Percentiles rank a stretch among this genome's conserved stretches.
Conservation (phyloP, 2,113 vertebrate genomes). For the Trichomycterus rosablanca region DNA sequence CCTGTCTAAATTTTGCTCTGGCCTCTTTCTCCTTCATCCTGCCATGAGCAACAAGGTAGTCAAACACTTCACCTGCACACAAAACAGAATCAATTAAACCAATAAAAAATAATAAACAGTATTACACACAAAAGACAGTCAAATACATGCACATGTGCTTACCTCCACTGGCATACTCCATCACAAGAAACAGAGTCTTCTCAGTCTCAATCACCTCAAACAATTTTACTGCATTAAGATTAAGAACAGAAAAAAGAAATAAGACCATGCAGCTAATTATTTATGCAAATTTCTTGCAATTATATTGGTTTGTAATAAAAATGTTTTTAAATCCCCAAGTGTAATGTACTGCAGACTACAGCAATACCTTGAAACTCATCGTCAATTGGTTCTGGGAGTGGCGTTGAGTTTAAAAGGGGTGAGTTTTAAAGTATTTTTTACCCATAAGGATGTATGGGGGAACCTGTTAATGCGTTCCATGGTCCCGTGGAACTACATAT, state of each 20-base stretch:
- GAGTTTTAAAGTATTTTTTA: too few relatives aligned
- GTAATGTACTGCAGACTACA: too few relatives aligned
- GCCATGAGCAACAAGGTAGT: slow-evolving; percentile 98
- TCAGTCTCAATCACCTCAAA: slow-evolving; percentile 90
- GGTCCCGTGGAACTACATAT: too few relatives aligned
- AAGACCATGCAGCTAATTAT: too few relatives aligned
- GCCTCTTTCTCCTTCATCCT: slow-evolving; percentile 99
- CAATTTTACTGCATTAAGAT: slow-evolving; percentile 72
- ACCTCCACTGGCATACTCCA: slow-evolving; percentile 89
- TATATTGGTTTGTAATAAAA: too few relatives aligned
- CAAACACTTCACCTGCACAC: slow-evolving; percentile 90
- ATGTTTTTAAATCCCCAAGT: too few relatives aligned
- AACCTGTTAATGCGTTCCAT: too few relatives aligned
- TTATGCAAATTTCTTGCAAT: too few relatives aligned
- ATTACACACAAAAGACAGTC: background rate
- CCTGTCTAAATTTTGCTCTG: slow-evolving; percentile 99
- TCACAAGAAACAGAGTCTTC: slow-evolving; percentile 86
- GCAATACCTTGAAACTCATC: too few relatives aligned
- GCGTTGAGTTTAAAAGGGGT: too few relatives aligned
- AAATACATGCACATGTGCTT: slow-evolving; percentile 31
- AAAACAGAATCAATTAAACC: slow-evolving; percentile 42
- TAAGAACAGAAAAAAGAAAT: background rate
- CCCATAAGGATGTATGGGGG: too few relatives aligned
- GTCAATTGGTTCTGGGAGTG: too few relatives aligned
- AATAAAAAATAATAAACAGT: background rate